These are phyloP conservation scores for Drosophila guanche DNA, from an alignment of 1,140 invertebrate genomes.

Conservation along the genomic window DNA sequence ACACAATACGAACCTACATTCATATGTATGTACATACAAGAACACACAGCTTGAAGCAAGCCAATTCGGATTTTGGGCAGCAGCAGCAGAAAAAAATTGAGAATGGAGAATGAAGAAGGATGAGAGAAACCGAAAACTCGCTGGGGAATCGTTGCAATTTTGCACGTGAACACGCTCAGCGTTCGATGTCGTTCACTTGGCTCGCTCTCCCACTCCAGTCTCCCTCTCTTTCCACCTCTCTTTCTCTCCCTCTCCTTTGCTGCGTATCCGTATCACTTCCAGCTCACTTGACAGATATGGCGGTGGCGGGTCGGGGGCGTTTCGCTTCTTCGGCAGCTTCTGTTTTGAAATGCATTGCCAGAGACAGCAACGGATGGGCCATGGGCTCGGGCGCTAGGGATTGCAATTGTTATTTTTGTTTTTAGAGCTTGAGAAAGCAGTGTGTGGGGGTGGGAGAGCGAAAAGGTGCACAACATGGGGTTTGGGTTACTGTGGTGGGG, in stretches of 20 bases:
- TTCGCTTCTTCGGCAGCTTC: conserved; percentile 33
- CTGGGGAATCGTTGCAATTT: conserved; percentile 76
- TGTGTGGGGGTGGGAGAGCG: neutral
- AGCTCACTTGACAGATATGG: conserved; percentile 78
- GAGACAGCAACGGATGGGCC: conserved; percentile 25
- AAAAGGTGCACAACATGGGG: too few species aligned
- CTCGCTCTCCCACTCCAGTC: neutral
- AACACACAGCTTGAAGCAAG: neutral
- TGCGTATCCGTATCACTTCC: conserved; percentile 69
- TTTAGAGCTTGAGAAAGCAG: neutral
- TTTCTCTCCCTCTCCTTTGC: neutral
- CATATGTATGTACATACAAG: neutral
- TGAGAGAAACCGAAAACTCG: conserved; percentile 47
- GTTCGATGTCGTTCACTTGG: conserved; percentile 26
- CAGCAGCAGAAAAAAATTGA: conserved; percentile 5
- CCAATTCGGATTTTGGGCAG: neutral
- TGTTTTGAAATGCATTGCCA: conserved; percentile 58
- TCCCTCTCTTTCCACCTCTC: conserved; percentile 3
- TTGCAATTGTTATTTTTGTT: conserved; percentile 55
- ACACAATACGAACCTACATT: neutral
- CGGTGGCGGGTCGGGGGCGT: conserved; percentile 14
- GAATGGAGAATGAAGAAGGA: conserved; percentile 55
- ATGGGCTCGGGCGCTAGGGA: neutral
- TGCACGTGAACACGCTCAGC: conserved; percentile 76
- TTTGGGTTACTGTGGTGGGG: conserved; percentile 11